A percentile compares a stretch with the other conserved stretches of the same genome.
Conservation (phyloP, 2,113 vertebrate genomes). For the Sus scrofa region T2T-Sscrofa CM000820.6:101158501-101159000, state of each 20-base stretch:
- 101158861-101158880: neutral
- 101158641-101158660: neutral
- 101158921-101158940: neutral
- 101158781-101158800: neutral
- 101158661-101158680: neutral
- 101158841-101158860: neutral
- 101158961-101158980: neutral
- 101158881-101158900: neutral
- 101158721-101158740: neutral
- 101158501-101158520: neutral
- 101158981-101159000: neutral
- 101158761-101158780: neutral
- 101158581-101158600: conserved; percentile 15
- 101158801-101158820: neutral
- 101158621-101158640: neutral
- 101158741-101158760: neutral
- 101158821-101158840: neutral
- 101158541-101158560: neutral
- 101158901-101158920: neutral
- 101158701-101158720: neutral
- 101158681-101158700: neutral
- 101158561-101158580: neutral
- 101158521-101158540: neutral
- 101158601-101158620: neutral
- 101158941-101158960: neutral